Base-by-base conservation (phyloP, 2,797 vertebrate species). In the Enteromius afrohamiltoni region DNA sequence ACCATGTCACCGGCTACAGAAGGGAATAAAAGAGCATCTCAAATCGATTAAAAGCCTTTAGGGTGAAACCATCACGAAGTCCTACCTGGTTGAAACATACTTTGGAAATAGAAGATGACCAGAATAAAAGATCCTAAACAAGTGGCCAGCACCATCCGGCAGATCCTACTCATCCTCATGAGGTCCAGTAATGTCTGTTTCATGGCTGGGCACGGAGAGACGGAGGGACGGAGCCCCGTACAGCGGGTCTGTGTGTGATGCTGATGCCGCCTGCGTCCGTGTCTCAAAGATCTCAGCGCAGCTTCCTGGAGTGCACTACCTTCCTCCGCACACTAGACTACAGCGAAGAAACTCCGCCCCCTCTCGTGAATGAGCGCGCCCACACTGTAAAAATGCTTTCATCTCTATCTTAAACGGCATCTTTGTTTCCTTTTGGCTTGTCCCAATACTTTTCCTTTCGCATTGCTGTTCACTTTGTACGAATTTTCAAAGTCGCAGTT, bases 81-180 rank as follows among this genome's bases (percentile, higher is more conserved):
- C 97, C 96, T 98, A 98, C 97, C 97, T 98, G 97, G 97, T 81
- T 97, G 96, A 92, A 98, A 98, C 97, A 97, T 98, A 98, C 97
- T 99, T 98, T 98, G 97, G 95, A 98, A 98, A 96, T 98, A 99
- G 95, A 99, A 99, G 96, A 98, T 96, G 95, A 98, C 97, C 94
- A 99, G 95, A 91, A 98, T 95, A 94, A 98, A 97, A 90, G 97
- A 99, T 94, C 97, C 97, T 90, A 98, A 93, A 94, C 97, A 98
- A 94, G 97, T 98, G 94, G 96, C 96, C 91, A 98, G 93, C 89
- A 96, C 93, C 97, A 99, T 97, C 93, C 97, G 96, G 94, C 97
- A 99, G 77, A 98, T 96, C 91, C 96, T 94, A 93, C 94, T 98
- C 97, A 98, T 97, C 96, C 97, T 97, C 97, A 98, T 96, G 89